phyloP scores from a whole-genome alignment of 2,888 invertebrate genomes.

The Camptogramma bilineatum region DNA sequence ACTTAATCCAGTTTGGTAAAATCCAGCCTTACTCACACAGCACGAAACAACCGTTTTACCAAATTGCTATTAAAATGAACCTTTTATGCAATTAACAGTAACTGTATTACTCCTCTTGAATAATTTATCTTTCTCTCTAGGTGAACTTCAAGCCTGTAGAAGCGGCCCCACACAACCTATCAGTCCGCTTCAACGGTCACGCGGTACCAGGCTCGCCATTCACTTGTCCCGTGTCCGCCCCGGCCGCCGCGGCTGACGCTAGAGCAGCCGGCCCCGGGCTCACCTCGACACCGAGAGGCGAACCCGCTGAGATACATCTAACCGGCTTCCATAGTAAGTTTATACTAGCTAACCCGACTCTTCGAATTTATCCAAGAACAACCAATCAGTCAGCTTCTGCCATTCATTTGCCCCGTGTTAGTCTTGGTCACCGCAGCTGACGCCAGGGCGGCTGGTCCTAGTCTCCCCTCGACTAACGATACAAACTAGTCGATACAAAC shows the following conservation, averaged over 20 bases:
- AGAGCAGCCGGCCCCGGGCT: constrained; percentile 76
- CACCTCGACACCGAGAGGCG: constrained; percentile 70
- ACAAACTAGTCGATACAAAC: no score
- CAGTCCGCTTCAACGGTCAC: constrained; percentile 93
- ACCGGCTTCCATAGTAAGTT: constrained; percentile 76
- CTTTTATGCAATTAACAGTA: no score
- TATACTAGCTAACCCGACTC: not conserved
- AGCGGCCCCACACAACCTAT: constrained; percentile 95
- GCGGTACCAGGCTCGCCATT: constrained; percentile 97
- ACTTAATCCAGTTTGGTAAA: no score
- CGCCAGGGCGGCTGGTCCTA: no score
- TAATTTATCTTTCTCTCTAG: constrained; percentile 52
- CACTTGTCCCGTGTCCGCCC: constrained; percentile 91
- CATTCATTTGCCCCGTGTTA: no score
- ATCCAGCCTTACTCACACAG: no score
- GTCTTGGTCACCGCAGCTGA: no score
- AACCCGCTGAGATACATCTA: constrained; percentile 75
- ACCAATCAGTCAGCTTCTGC: no score
- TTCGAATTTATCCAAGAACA: no score
- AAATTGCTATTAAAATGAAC: no score
- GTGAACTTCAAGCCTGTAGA: constrained; percentile 98
- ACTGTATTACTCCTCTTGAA: not conserved
- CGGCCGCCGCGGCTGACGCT: constrained; percentile 75
- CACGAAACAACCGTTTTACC: no score
- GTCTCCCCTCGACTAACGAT: no score